A percentile compares a stretch with the other conserved stretches of the same genome.
Conservation (phyloP, 2,888 invertebrate genomes). For the Ophion slaviceki region DNA sequence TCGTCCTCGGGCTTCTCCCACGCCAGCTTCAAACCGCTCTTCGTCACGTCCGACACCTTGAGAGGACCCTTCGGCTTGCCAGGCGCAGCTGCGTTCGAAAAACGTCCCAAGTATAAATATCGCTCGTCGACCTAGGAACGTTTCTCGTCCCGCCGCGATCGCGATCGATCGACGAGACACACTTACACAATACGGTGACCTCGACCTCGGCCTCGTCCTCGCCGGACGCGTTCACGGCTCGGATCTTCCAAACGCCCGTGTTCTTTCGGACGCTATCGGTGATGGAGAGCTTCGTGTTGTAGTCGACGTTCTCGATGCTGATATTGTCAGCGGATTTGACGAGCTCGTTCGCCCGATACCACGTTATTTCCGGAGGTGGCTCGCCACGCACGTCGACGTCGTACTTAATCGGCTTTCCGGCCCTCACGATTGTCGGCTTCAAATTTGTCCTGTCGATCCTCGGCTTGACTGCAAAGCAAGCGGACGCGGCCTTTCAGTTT, state of each 20-base stretch:
- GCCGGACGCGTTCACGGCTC: slow-evolving; percentile 96
- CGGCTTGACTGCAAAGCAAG: slow-evolving; percentile 91
- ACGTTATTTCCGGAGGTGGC: slow-evolving; percentile 96
- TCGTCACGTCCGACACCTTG: slow-evolving; percentile 94
- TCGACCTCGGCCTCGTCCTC: slow-evolving; percentile 97
- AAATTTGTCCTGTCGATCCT: slow-evolving; percentile 98
- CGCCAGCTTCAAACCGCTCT: slow-evolving; percentile 94
- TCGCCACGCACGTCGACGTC: slow-evolving; percentile 98
- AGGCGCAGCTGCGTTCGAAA: slow-evolving; percentile 87
- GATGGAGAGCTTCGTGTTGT: slow-evolving; percentile 94
- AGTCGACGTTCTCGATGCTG: slow-evolving; percentile 93
- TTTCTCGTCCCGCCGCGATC: not conserved
- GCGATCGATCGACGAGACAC: not conserved
- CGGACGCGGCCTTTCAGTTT: too few species aligned
- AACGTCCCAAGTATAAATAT: not conserved
- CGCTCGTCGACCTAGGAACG: not conserved
- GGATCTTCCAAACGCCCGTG: slow-evolving; percentile 95
- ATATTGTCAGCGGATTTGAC: slow-evolving; percentile 89
- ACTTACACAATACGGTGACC: slow-evolving; percentile 92
- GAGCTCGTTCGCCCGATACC: slow-evolving; percentile 93
- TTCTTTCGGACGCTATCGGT: slow-evolving; percentile 92
- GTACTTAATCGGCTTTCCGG: slow-evolving; percentile 96
- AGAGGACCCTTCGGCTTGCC: slow-evolving; percentile 95
- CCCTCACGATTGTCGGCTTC: slow-evolving; percentile 94
- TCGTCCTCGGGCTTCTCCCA: slow-evolving; percentile 98